Base-by-base conservation (phyloP, 1,140 invertebrate genomes). In the Lasioglossum baleicum region DNA sequence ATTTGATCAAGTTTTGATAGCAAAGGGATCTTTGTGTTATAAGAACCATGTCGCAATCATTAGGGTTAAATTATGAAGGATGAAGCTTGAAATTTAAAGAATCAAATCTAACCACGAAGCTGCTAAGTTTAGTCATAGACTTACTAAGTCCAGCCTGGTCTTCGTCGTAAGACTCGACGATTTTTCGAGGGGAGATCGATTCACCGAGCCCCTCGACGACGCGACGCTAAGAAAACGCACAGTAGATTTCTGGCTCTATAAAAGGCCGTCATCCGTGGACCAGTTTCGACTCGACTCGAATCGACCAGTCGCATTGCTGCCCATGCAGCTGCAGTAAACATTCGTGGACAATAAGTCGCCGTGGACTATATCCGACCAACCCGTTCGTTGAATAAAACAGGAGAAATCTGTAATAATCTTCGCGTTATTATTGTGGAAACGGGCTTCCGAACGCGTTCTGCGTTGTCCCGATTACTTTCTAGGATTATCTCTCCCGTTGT, bases 191-290 rank as follows among this genome's bases (percentile, higher is more conserved):
- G 44, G 53, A 58, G 44, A 76, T 31, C 20, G 56, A 58, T n/a
- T n/a, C 56, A n/a, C 0, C 2, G n/a, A 20, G 56, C 7, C 56
- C n/a, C 4, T 1, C 26, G 26, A 26, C 26, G 26, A 26, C 26
- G 20, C 0, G 20, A n/a, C 56, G n/a, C n/a, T 58, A 58, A 58
- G 53, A 58, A 7, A 58, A 58, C 66, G 53, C n/a, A 44, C 10
- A 42, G 17, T 8, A 64, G 31, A 35, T 42, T 51, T 51, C 61
- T 31, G 44, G 8, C 15, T 2, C 20, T 35, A n/a, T 70, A 72
- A 78, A 78, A 48, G 68, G 60, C 35, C 22, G 15, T 7, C 48
- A 7, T 53, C n/a, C 7, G 7, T 26, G 10, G 60, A 78, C 75
- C 17, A 64, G 75, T 71, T 51, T 51, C 35, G 20, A 15, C 20